Evolutionary conservation across 2,113 vertebrate species (phyloP).

Genomic region (Xiphophorus couchianus): DNA sequence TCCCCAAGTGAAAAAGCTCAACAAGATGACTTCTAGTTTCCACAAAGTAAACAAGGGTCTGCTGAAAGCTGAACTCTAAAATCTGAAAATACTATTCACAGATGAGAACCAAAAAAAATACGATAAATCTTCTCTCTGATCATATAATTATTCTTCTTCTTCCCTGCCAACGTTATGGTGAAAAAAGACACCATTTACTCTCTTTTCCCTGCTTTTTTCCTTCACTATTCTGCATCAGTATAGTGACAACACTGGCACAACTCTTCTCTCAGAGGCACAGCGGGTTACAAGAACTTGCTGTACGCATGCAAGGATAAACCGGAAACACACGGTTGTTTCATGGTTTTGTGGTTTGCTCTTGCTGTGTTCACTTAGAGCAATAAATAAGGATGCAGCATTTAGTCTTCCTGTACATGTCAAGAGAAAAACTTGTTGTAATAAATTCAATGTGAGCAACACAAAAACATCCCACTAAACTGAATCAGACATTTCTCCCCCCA

Average conservation of each 20-base stretch:
- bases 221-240: neutral
- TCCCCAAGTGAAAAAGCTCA: neutral
- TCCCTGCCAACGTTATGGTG: neutral
- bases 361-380: neutral
- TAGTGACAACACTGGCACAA: neutral
- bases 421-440: neutral
- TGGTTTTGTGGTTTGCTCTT: neutral
- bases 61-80: constrained; percentile 4
- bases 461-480: neutral
- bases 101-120: neutral
- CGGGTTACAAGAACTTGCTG: constrained; percentile 20
- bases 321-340: constrained; percentile 1
- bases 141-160: neutral
- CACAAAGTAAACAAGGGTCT: neutral
- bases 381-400: neutral
- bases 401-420: neutral
- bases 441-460: neutral
- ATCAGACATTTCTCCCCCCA: neutral
- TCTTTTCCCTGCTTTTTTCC: neutral
- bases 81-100: neutral
- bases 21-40: neutral
- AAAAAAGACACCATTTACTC: constrained; percentile 5
- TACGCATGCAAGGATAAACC: neutral
- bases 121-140: neutral
- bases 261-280: constrained; percentile 4